These are phyloP conservation scores for Aselliscus stoliczkanus DNA, from an alignment of 2,797 vertebrate genomes.

Conservation along the genomic window DNA sequence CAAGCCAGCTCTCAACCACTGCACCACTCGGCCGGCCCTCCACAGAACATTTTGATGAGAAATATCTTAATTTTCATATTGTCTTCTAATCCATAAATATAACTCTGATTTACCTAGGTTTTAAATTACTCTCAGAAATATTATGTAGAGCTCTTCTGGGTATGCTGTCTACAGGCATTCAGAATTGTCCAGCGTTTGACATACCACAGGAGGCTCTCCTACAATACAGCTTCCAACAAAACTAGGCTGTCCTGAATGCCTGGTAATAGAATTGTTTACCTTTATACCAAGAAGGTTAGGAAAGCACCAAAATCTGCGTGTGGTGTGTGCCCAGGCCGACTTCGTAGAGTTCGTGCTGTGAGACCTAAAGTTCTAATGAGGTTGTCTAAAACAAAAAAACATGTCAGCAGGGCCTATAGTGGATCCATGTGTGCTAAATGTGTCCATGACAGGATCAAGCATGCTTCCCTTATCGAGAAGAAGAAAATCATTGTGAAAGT, in stretches of 20 bases:
- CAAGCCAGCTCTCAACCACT: no score
- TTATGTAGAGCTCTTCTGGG: no score
- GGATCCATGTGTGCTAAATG: constrained; percentile 99
- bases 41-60: not conserved
- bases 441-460: constrained; percentile 99
- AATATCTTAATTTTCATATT: not conserved
- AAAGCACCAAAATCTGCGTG: constrained; percentile 98
- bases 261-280: constrained; percentile 97
- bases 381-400: constrained; percentile 98
- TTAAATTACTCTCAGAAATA: constrained; percentile 12
- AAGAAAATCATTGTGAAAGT: no score
- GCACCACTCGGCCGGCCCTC: no score
- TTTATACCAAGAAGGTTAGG: constrained; percentile 98
- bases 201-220: constrained; percentile 99
- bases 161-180: no score
- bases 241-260: constrained; percentile 98
- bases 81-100: not conserved
- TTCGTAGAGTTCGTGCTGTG: constrained; percentile 96
- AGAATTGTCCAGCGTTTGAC: constrained; percentile 98
- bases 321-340: constrained; percentile 95
- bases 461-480: no score
- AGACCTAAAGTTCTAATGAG: constrained; percentile 98
- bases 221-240: constrained; percentile 99
- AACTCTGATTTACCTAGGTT: not conserved
- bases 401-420: constrained; percentile 97